These are phyloP conservation scores for Rosalia funebris DNA, from an alignment of 2,888 invertebrate species.

Conservation along the genomic window DNA sequence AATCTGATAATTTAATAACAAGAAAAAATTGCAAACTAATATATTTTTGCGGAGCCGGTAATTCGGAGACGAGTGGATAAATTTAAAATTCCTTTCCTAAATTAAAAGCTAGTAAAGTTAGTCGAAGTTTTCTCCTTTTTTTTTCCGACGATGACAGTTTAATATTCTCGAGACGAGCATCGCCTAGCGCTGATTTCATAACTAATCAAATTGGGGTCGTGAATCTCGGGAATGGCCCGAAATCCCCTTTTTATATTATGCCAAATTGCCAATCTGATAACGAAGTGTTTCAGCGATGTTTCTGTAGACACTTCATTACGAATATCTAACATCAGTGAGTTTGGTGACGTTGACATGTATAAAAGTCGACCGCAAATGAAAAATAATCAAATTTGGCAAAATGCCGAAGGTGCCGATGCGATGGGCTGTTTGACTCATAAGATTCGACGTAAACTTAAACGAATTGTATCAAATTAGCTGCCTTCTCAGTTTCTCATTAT, in stretches of 20 bases:
- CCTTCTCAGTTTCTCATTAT: too few relatives aligned
- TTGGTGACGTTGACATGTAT: conserved; percentile 28
- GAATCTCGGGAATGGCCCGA: conserved; percentile 48
- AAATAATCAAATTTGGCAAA: conserved; percentile 25
- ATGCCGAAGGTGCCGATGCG: conserved; percentile 3
- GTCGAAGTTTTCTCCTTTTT: conserved; percentile 30
- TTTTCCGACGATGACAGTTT: conserved; percentile 40
- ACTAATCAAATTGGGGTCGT: conserved; percentile 58
- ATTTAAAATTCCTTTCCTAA: conserved; percentile 41
- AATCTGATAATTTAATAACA: conserved; percentile 50
- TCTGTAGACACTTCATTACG: conserved; percentile 58
- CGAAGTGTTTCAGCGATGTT: conserved; percentile 57
- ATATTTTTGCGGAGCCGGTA: conserved; percentile 29
- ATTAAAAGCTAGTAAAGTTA: conserved; percentile 54
- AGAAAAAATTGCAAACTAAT: conserved; percentile 47
- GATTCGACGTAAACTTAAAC: too few relatives aligned
- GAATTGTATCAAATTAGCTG: too few relatives aligned
- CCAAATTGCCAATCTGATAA: conserved; percentile 61
- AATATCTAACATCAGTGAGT: conserved; percentile 45
- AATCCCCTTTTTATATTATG: conserved; percentile 52
- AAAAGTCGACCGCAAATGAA: conserved; percentile 12
- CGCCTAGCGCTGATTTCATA: conserved; percentile 54
- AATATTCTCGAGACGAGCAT: conserved; percentile 51
- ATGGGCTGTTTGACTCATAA: too few relatives aligned
- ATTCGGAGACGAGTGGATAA: conserved; percentile 32